These are phyloP conservation scores for Choloepus didactylus DNA, from an alignment of 2,797 vertebrate species.

Conservation along the genomic window DNA sequence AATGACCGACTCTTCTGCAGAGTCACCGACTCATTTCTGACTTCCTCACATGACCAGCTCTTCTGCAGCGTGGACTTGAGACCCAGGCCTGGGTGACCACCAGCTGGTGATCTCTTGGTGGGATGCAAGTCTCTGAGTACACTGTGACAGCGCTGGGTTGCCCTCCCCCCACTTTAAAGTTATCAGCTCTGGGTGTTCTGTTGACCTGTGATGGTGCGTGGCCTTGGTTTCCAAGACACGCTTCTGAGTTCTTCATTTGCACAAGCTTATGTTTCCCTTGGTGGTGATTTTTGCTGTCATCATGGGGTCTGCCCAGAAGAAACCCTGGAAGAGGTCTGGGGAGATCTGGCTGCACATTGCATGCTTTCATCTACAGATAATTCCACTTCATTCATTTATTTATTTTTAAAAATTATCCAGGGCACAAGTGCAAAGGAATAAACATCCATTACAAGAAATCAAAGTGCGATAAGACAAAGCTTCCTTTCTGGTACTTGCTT, in stretches of 20 bases:
- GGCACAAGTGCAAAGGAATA: neutral
- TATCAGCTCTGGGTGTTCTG: neutral
- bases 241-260: neutral
- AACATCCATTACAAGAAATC: neutral
- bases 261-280: neutral
- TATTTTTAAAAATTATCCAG: neutral
- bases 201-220: neutral
- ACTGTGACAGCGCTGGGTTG: neutral
- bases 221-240: neutral
- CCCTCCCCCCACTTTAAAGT: neutral
- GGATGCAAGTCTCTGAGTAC: neutral
- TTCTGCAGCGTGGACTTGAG: neutral
- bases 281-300: neutral
- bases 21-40: too few relatives aligned
- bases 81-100: neutral
- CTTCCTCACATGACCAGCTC: neutral
- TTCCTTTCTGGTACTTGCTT: neutral
- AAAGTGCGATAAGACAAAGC: neutral
- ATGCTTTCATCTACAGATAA: slow-evolving; percentile 6
- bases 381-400: neutral
- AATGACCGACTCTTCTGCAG: neutral
- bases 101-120: neutral
- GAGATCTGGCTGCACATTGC: neutral
- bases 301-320: fast-evolving
- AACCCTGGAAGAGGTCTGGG: neutral